Base-by-base conservation (phyloP, 2,113 vertebrate species). In the Amblyopsis rosae region DNA sequence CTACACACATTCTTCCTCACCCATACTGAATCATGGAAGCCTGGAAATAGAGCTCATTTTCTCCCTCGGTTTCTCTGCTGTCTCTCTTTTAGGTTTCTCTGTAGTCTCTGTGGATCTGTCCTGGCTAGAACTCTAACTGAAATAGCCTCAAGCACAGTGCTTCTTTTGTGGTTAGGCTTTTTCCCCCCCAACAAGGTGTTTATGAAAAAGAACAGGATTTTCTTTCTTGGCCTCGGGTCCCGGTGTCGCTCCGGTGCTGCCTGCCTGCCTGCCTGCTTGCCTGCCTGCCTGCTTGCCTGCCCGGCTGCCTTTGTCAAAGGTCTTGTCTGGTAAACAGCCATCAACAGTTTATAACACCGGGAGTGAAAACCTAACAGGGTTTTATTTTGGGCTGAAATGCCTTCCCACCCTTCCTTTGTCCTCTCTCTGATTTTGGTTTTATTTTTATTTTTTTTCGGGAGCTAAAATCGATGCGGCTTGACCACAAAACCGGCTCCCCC, bases 131-230 rank as follows among this genome's bases (percentile, higher is more conserved):
- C 82, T 87, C 73, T 58, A 76, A 69, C 73, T 81, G 79, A 82
- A 91, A 81, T 82, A 69, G 78, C 85, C 81, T 63, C 55, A 8
- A 89, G 83, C 80, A 89, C 86, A 90, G 84, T 86, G 80, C 46
- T 73, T 82, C 87, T 89, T 90, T 90, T 90, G 89, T 91, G 88
- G 88, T 85, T 67, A 57, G 63, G 62, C 13, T 19, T 35, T 74
- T 76, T 76, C 82, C 81, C 68, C 65, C 47, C 49, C 68, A 71
- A 74, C 67, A 87, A 90, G 87, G 86, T 88, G 87, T 91, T 89
- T 87, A 86, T 87, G 83, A 89, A 82, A 89, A 82, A 88, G 76
- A 87, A 79, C 88, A 82, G 81, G 73, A 77, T 84, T 83, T 88
- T 85, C 73, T 78, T 62, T 84, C 63, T 65, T 72, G 67, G 73